Conservation (phyloP, 2,888 invertebrate genomes). For the Acleris literana region DNA sequence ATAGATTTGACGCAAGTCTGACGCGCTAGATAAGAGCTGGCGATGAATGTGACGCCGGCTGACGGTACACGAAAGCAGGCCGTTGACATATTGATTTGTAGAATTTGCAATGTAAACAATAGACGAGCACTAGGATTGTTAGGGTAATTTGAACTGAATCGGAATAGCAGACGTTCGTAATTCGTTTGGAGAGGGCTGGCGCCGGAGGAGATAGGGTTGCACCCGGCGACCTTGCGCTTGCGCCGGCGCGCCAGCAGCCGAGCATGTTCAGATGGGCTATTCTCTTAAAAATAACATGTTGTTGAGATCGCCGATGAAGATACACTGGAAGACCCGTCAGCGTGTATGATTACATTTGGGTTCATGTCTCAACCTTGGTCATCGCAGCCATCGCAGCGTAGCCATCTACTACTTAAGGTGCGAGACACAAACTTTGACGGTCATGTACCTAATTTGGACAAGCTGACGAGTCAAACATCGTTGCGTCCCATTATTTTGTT, state of each 20-base stretch:
- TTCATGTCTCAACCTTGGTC: too few species aligned
- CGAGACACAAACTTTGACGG: too few species aligned
- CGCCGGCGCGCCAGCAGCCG: slow-evolving; percentile 55
- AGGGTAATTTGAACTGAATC: slow-evolving; percentile 51
- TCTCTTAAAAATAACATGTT: slow-evolving; percentile 32
- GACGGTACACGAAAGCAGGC: slow-evolving; percentile 58
- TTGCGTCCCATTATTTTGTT: too few species aligned
- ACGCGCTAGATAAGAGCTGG: slow-evolving; percentile 66
- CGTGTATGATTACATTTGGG: too few species aligned
- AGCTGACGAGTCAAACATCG: too few species aligned
- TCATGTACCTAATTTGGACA: too few species aligned
- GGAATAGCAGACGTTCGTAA: slow-evolving; percentile 52
- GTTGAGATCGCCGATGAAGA: too few species aligned
- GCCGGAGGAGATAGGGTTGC: slow-evolving; percentile 68
- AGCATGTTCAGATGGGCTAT: slow-evolving; percentile 14
- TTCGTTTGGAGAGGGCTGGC: slow-evolving; percentile 56
- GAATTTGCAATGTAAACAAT: slow-evolving; percentile 50
- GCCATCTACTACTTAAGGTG: too few species aligned
- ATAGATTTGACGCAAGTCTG: slow-evolving; percentile 57
- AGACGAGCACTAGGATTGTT: slow-evolving; percentile 5
- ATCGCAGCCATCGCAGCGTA: too few species aligned
- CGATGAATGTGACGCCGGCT: slow-evolving; percentile 59
- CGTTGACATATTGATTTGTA: slow-evolving; percentile 61
- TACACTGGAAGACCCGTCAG: too few species aligned
- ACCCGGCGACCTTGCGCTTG: slow-evolving; percentile 76